Percentiles rank a stretch among this genome's conserved stretches.
phyloP scores from a whole-genome alignment of 2,888 invertebrate genomes.

The Ganaspis brasiliensis region DNA sequence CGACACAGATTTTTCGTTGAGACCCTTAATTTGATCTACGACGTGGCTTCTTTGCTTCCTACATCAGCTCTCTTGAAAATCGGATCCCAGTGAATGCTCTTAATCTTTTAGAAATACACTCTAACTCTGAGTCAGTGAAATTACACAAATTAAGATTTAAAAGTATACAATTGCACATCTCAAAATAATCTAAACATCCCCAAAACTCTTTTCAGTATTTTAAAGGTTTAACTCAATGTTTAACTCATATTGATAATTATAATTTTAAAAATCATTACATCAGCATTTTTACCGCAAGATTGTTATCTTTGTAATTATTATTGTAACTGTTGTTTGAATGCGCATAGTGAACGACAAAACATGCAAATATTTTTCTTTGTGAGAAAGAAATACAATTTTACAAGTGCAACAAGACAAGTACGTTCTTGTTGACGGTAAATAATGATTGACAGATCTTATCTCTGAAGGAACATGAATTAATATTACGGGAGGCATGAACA shows the following conservation, averaged over 20 bases:
- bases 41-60: background rate
- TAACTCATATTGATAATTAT: no score
- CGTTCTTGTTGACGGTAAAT: constrained; percentile 1
- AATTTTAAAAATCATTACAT: no score
- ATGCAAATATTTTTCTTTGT: background rate
- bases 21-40: constrained; percentile 26
- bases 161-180: no score
- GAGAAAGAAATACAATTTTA: background rate
- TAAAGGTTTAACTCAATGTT: no score
- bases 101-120: no score
- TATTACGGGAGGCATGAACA: background rate
- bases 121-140: no score
- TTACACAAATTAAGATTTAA: no score
- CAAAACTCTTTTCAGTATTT: no score
- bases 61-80: background rate
- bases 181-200: no score
- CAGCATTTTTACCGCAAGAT: no score
- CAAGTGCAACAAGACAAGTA: background rate
- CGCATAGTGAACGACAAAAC: background rate
- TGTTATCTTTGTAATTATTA: background rate
- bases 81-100: background rate
- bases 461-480: background rate
- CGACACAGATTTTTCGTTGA: constrained; percentile 20
- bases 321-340: background rate
- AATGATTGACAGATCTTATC: constrained; percentile 6